These are phyloP conservation scores for Equus quagga DNA, from an alignment of 2,113 vertebrate species.

Conservation along the genomic window DNA sequence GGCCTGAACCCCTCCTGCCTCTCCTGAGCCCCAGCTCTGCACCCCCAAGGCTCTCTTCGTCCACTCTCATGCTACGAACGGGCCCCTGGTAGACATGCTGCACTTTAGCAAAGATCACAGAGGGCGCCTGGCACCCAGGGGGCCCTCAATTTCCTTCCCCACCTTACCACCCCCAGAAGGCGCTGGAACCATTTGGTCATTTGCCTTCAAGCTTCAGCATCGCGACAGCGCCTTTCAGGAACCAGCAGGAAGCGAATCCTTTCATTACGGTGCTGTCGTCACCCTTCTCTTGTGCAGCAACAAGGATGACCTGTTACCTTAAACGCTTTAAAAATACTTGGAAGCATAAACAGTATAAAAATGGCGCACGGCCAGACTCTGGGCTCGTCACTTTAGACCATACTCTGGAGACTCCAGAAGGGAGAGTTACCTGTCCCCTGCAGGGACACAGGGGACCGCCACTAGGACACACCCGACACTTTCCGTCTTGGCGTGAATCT, in stretches of 20 bases:
- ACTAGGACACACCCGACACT: not conserved
- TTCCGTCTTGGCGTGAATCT: not conserved
- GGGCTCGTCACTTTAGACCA: not conserved
- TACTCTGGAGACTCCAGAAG: not conserved
- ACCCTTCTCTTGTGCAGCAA: not conserved
- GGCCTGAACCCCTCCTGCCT: not conserved
- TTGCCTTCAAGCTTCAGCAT: not conserved
- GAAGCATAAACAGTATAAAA: not conserved
- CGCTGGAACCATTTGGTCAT: not conserved
- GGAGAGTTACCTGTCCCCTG: not conserved
- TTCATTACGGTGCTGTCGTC: not conserved
- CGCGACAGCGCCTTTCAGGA: not conserved
- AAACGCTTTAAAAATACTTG: not conserved
- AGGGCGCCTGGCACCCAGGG: not conserved
- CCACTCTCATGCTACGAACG: not conserved
- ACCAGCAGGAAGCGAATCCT: not conserved
- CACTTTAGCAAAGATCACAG: not conserved
- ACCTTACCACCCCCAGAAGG: not conserved
- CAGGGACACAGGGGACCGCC: not conserved
- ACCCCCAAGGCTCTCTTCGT: not conserved
- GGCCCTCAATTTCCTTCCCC: not conserved
- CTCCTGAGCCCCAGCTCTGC: not conserved
- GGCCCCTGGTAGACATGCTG: too few relatives aligned
- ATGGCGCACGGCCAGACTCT: not conserved
- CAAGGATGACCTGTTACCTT: not conserved